Percentiles rank a stretch among this genome's conserved stretches.
Conservation (phyloP, 2,888 invertebrate genomes). For the Metallyticus violacea region DNA sequence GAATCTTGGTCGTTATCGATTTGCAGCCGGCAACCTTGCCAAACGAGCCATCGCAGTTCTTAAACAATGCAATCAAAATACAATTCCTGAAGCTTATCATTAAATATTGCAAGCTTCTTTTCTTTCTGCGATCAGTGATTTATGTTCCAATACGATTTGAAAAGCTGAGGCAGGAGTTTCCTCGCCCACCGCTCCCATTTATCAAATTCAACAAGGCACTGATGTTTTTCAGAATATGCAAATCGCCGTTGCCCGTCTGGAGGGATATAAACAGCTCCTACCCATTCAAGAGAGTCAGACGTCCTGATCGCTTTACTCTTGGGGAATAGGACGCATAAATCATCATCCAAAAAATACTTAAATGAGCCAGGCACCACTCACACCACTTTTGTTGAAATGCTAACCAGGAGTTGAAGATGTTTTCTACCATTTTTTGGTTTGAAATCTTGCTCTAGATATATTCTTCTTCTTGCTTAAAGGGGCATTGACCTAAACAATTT, state of each 20-base stretch:
- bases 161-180: not conserved
- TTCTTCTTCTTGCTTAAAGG: not conserved
- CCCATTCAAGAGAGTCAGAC: not conserved
- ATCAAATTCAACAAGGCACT: not conserved
- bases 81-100: not conserved
- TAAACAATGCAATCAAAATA: not conserved
- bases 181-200: not conserved
- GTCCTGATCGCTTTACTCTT: not conserved
- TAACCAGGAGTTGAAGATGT: not conserved
- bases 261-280: not conserved
- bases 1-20: not conserved
- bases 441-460: not conserved
- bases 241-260: not conserved
- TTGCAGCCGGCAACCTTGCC: not conserved
- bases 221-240: not conserved
- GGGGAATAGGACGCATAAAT: not conserved
- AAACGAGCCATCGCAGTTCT: not conserved
- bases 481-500: too few species aligned
- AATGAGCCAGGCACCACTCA: not conserved
- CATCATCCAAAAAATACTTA: not conserved
- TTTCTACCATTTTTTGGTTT: not conserved
- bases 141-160: not conserved
- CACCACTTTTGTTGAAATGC: not conserved
- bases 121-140: not conserved
- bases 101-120: not conserved